Base-by-base conservation (phyloP, 1,140 invertebrate genomes). In the Carcinoscorpius rotundicauda region DNA sequence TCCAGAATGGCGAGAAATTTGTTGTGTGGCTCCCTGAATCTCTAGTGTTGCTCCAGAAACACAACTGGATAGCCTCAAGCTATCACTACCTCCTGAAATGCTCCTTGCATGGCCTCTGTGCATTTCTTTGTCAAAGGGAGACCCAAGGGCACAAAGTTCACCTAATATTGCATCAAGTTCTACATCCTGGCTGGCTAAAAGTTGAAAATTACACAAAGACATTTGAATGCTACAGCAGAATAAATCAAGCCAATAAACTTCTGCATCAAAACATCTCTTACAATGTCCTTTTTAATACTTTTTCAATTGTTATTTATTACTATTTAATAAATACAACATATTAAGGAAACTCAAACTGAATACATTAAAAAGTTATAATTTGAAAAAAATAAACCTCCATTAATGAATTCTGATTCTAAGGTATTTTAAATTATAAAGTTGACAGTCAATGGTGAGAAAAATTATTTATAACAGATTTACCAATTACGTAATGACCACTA, bases 151-250 rank as follows among this genome's bases (percentile, higher is more conserved):
- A 76, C 89, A 94, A 51, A 98, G 79, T 78, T 97, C 93, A 50
- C 91, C 92, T 49, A 98, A 82, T 71, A 97, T 96, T 58, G 93
- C 92, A 77, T 97, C 94, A 73, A 97, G 80, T 78, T 97, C 93
- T 50, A 93, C 89, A 79, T 97, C 93, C 76, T 93, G 91, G 11
- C 91, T 91, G 77, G 96, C 92, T 87, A 77, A 62, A 78, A 79
- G 59, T 56, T 65, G 62, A 69, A 67, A 69, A 60, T 66, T 68
- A 70, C 61, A 67, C 58, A 65, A 29, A 60, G 51, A 61, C n/a
- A 49, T 52, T 29, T 51, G 57, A 50, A 6, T 4, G 58, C 53
- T 60, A 60, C 56, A 56, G 53, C 56, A 67, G 9, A 65, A 63
- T 52, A 51, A 4, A 53, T 63, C 11, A 48, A 64, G 48, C 51